phyloP scores from a whole-genome alignment of 1,140 invertebrate genomes.

The Onthophagus taurus region DNA sequence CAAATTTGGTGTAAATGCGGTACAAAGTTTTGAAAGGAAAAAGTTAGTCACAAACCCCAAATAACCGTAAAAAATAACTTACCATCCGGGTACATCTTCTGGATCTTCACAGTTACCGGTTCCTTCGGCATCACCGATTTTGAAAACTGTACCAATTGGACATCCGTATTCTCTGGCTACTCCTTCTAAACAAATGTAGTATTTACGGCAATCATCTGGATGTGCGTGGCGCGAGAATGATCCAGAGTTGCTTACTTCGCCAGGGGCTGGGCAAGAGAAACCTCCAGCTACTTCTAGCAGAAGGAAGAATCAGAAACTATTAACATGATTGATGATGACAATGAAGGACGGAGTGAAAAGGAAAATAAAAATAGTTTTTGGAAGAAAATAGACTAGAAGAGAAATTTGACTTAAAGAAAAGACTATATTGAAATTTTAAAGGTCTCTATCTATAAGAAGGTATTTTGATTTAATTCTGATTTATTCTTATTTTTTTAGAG shows the following conservation, averaged over 20 bases:
- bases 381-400: too few relatives aligned
- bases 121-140: constrained; percentile 80
- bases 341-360: neutral
- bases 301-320: neutral
- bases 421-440: too few relatives aligned
- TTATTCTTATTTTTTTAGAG: too few relatives aligned
- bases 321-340: too few relatives aligned
- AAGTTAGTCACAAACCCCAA: neutral
- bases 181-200: constrained; percentile 87
- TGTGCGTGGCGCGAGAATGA: constrained; percentile 91
- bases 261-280: constrained; percentile 76
- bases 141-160: constrained; percentile 91
- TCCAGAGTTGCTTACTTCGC: constrained; percentile 69
- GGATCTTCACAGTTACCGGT: constrained; percentile 88
- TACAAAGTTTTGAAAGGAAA: too few relatives aligned
- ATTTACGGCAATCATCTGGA: constrained; percentile 90
- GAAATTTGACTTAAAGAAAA: too few relatives aligned
- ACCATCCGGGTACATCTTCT: constrained; percentile 91
- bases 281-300: constrained; percentile 76
- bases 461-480: too few relatives aligned
- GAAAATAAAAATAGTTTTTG: too few relatives aligned
- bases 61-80: constrained; percentile 40
- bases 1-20: too few relatives aligned
- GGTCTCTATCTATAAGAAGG: too few relatives aligned
- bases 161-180: constrained; percentile 88